phyloP scores from a whole-genome alignment of 1,140 invertebrate genomes.

The Adoxophyes honmai region DNA sequence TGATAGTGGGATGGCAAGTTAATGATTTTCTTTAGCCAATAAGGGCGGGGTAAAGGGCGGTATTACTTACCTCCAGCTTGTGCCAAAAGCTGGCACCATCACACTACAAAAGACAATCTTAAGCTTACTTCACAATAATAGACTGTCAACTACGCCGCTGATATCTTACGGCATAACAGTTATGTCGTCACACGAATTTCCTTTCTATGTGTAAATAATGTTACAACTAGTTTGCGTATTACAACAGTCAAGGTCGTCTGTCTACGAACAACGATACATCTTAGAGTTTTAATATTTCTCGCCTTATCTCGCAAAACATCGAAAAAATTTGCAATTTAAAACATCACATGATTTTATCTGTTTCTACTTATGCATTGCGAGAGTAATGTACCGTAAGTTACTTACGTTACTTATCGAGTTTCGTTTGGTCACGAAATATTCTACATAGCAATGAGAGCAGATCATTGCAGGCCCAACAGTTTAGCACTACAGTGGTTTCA shows the following conservation, averaged over 20 bases:
- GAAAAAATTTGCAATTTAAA: not conserved
- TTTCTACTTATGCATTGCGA: not conserved
- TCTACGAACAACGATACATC: not conserved
- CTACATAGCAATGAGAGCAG: constrained; percentile 26
- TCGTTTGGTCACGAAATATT: not conserved
- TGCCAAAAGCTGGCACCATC: too few species aligned
- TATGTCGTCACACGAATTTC: too few species aligned
- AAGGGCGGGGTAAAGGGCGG: too few species aligned
- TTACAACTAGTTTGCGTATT: not conserved
- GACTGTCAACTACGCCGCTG: too few species aligned
- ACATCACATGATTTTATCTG: not conserved
- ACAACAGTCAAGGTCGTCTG: constrained; percentile 5
- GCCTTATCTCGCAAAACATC: not conserved
- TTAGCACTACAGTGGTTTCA: constrained; percentile 13
- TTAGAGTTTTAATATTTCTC: not conserved
- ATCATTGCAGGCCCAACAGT: constrained; percentile 23
- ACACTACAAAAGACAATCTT: too few species aligned
- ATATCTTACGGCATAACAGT: too few species aligned
- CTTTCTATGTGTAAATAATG: too few species aligned
- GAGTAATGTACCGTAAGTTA: not conserved
- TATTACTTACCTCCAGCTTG: too few species aligned
- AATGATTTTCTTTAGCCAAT: too few species aligned
- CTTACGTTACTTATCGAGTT: too few species aligned
- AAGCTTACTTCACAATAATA: too few species aligned
- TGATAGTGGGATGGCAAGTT: too few species aligned